Base-by-base conservation (phyloP, 64 coral and sea anemone genomes). In the Acropora yongei region DNA sequence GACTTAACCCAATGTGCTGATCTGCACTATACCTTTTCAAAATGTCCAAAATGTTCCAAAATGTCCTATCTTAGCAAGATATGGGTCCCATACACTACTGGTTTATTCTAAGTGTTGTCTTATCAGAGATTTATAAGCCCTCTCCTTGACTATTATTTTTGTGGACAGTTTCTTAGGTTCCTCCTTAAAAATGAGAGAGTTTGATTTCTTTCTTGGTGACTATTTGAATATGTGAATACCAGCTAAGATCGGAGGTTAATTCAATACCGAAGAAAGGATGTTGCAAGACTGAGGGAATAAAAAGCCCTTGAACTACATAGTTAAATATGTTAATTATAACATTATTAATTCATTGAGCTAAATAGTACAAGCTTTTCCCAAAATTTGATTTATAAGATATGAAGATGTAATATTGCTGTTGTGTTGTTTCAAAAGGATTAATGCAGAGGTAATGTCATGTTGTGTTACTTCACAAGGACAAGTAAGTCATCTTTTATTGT, bases 291-390 rank as follows among this genome's bases (percentile, higher is more conserved):
- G 40, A 42, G 18, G 71, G 71, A 73, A 73, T 30, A 73, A 3
- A 42, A 42, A 73, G 18, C 40, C 71, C 71, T 73, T 73, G 71
- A 19, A 42, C 71, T 73, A 73, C 40, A 73, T 73, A 73, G 71
- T 73, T 73, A 73, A 73, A 73, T 73, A 30, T 30, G 71, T 73
- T 73, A 63, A 63, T 63, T 63, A 63, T 63, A 63, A 63, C 58
- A 63, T 63, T 63, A 63, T 63, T 63, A 63, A 63, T 63, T 12
- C 58, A 63, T 63, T 63, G 58, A 63, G 58, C 58, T 63, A 63
- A 63, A 63, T 63, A 63, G 58, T 63, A 63, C 58, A 63, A 63
- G 58, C 58, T 63, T 63, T 63, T 63, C 4, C 4, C 58, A 63
- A 63, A 63, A 12, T 63, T 63, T 63, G 4, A 63, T 63, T 63